Conservation (phyloP, 2,797 vertebrate genomes). For the Anomalospiza imberbis region DNA sequence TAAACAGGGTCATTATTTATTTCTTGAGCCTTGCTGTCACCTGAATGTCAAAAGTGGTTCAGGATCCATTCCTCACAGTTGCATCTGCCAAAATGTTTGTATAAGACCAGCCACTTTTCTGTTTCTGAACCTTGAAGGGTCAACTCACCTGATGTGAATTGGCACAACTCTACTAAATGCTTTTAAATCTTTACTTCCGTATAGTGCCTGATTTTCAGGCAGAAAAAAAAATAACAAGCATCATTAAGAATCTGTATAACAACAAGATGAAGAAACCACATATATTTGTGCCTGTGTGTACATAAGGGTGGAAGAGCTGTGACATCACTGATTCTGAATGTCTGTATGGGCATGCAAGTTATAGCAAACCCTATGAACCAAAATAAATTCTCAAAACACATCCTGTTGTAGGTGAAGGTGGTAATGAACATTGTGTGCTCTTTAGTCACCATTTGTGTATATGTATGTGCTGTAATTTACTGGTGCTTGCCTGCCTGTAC, state of each 20-base stretch:
- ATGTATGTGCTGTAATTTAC: neutral
- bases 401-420: neutral
- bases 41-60: neutral
- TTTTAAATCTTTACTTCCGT: neutral
- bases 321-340: neutral
- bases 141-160: neutral
- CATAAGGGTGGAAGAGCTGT: neutral
- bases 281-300: neutral
- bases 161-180: neutral
- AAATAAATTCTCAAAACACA: neutral
- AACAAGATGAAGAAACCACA: neutral
- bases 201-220: neutral
- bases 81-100: neutral
- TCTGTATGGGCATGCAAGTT: neutral
- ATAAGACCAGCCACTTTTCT: neutral
- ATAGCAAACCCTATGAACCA: neutral
- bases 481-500: neutral
- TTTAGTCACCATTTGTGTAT: slow-evolving; percentile 17
- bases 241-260: neutral
- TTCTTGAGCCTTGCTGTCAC: neutral
- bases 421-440: neutral
- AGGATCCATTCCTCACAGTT: neutral
- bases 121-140: neutral
- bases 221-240: neutral
- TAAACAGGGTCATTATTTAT: neutral